These are phyloP conservation scores for Zenarchopterus dispar DNA, from an alignment of 2,797 vertebrate species.

Conservation along the genomic window DNA sequence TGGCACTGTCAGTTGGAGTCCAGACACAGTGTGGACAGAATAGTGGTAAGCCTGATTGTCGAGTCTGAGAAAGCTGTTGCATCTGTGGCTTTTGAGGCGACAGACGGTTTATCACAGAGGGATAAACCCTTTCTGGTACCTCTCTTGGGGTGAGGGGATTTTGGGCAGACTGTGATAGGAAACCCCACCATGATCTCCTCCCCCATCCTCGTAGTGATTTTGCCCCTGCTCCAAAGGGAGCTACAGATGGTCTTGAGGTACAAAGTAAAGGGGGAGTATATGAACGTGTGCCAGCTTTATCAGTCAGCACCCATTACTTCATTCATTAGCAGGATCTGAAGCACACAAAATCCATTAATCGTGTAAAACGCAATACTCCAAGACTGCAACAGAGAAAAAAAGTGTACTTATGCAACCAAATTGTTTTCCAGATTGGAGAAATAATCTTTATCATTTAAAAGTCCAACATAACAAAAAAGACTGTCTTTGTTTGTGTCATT, in stretches of 20 bases:
- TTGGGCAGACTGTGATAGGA: conserved; percentile 61
- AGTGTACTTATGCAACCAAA: not conserved
- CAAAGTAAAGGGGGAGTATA: conserved; percentile 21
- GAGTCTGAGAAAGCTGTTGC: conserved; percentile 44
- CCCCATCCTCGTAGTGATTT: conserved; percentile 20
- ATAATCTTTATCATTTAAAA: conserved; percentile 2
- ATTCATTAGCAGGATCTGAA: conserved; percentile 21
- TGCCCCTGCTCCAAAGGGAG: conserved; percentile 24
- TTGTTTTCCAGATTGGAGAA: conserved; percentile 9
- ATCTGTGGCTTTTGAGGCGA: conserved; percentile 59
- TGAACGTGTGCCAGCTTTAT: conserved; percentile 37
- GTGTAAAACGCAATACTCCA: conserved; percentile 12
- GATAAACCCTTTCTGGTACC: conserved; percentile 60
- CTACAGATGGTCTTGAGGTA: conserved; percentile 54
- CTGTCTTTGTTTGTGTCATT: not conserved
- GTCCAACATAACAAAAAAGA: not conserved
- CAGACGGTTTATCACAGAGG: conserved; percentile 66
- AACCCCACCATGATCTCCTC: conserved; percentile 17
- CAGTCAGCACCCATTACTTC: conserved; percentile 8
- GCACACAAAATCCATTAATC: conserved; percentile 20
- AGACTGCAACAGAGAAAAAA: not conserved
- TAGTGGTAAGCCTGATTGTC: conserved; percentile 37
- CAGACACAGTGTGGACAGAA: conserved; percentile 32
- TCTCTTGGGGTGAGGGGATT: conserved; percentile 48
- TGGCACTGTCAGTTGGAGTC: conserved; percentile 16